Evolutionary conservation across 2,797 vertebrate genomes (phyloP), one percentile per base, ranked within the genome.

Genomic region (Leuciscus waleckii): DNA sequence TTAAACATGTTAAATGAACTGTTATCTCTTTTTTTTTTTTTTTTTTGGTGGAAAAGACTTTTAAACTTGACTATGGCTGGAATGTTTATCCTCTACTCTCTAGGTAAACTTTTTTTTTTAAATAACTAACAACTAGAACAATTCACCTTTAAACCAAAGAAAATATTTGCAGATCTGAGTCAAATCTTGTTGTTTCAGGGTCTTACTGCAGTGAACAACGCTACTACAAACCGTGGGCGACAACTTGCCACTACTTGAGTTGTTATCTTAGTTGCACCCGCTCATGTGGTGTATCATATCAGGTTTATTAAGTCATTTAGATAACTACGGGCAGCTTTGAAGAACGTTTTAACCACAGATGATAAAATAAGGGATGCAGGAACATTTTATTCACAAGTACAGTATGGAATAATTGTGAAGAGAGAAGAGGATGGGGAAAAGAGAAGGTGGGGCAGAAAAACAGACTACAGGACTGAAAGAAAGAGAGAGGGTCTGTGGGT

Each of bases 181-280:
- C 41, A 17, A 17, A 81, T 56, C 32, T n/a, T 54, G 46, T 41
- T 17, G 37, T 71, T 58, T 63, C 10, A 73, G 13, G 35, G 54
- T 82, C 19, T 74, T 39, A 29, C 10, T 17, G 2, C n/a, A 82
- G 73, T 51, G 21, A 78, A 68, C 49, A 78, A 75, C 67, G 46
- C 73, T 54, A 1, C 69, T 69, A 58, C 46, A 56, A 70, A 80
- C 73, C 35, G 49, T 84, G 37, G 49, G 43, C 68, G 43, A 63
- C 35, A 75, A 78, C 88, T 37, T 89, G 90, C 54, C 58, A 61
- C 70, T 87, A 87, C 88, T 87, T 89, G 88, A 82, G 68, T 39
- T 80, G 84, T 83, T 86, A 78, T 90, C 79, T 86, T 69, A 78
- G 71, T 63, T 86, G 32, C 68, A 81, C 74, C 56, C 67, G 69